A percentile compares a stretch with the other conserved stretches of the same genome.
phyloP scores from a whole-genome alignment of 1,140 invertebrate genomes.

The Drosophila mojavensis region DNA sequence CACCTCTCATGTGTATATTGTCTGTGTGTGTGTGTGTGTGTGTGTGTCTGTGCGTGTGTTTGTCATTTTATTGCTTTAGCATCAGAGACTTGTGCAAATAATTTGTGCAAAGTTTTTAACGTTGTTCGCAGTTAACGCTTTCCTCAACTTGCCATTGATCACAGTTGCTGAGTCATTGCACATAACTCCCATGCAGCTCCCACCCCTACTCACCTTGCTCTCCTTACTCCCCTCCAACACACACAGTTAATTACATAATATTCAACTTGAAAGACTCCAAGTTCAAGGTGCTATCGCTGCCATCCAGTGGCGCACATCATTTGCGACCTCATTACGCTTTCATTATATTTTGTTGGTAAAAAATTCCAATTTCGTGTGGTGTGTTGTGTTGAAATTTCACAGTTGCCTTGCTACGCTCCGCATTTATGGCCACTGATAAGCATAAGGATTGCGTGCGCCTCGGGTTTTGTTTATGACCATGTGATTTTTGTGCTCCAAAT shows the following conservation, averaged over 20 bases:
- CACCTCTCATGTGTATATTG: background rate
- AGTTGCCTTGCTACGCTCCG: background rate
- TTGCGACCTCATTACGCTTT: constrained; percentile 15
- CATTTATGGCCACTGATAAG: constrained; percentile 40
- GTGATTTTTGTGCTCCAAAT: constrained; percentile 55
- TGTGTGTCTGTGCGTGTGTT: constrained; percentile 33
- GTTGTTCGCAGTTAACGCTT: constrained; percentile 35
- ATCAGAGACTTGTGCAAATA: constrained; percentile 59
- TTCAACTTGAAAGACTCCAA: constrained; percentile 4
- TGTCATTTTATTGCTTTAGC: constrained; percentile 65
- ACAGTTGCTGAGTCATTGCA: constrained; percentile 26
- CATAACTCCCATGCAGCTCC: background rate
- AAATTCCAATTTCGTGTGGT: background rate
- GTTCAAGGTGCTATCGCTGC: constrained; percentile 4
- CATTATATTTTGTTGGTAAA: constrained; percentile 4
- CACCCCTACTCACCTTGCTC: background rate
- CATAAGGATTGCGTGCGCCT: constrained; percentile 1
- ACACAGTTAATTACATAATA: constrained; percentile 6
- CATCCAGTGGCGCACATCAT: background rate
- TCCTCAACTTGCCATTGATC: constrained; percentile 49
- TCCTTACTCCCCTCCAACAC: background rate
- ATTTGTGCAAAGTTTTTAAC: constrained; percentile 66
- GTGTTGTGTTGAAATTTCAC: background rate
- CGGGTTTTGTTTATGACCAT: constrained; percentile 46
- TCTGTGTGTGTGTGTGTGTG: constrained; percentile 28